Conservation (phyloP, 2,888 invertebrate genomes). For the Trilocha varians region DNA sequence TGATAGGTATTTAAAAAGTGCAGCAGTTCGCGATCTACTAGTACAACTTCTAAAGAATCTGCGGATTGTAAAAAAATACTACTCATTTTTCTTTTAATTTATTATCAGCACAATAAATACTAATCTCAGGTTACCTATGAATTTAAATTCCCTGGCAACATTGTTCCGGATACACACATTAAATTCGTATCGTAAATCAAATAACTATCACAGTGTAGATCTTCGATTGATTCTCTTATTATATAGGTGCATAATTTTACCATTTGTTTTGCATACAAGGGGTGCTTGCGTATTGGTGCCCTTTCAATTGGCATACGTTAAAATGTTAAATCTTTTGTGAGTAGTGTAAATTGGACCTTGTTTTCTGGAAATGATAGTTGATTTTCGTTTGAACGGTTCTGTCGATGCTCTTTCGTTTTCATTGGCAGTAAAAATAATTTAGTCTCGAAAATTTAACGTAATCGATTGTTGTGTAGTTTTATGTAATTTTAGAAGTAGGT, state of each 20-base stretch:
- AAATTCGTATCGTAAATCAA: conserved; percentile 20
- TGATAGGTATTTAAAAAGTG: no score
- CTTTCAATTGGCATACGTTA: not conserved
- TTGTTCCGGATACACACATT: not conserved
- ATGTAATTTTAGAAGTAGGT: no score
- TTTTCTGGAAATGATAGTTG: not conserved
- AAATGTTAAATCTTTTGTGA: not conserved
- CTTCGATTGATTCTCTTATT: conserved; percentile 51
- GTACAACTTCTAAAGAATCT: no score
- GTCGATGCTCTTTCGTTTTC: no score
- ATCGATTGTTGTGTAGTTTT: no score
- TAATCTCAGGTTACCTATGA: no score
- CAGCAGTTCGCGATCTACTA: no score
- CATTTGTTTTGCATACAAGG: conserved; percentile 50
- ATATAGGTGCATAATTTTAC: conserved; percentile 48
- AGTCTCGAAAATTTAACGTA: no score
- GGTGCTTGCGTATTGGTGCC: conserved; percentile 29
- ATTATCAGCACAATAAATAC: no score
- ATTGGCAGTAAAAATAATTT: no score
- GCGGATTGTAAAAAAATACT: no score
- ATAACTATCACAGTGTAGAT: conserved; percentile 25
- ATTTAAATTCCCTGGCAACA: not conserved
- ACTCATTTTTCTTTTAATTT: no score
- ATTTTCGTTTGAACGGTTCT: not conserved
- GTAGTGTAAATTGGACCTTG: not conserved